A percentile compares a stretch with the other conserved stretches of the same genome.
These are phyloP conservation scores for Ophioninae sp. DNA, from an alignment of 2,888 invertebrate species.

Conservation along the genomic window DNA sequence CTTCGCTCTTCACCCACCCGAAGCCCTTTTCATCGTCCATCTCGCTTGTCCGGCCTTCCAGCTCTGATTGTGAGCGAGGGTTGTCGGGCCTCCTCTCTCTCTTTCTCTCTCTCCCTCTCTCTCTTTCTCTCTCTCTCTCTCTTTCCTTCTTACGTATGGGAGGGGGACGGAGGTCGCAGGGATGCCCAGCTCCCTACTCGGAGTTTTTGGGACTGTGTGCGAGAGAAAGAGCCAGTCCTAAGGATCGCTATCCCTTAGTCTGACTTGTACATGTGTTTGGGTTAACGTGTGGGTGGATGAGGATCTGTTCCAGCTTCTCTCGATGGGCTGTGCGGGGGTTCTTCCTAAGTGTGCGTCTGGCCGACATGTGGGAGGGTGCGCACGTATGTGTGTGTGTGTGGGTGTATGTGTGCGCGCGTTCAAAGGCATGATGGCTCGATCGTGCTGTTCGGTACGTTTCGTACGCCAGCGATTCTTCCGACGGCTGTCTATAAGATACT, in stretches of 20 bases:
- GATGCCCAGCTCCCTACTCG: no score
- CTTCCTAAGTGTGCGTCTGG: conserved; percentile 20
- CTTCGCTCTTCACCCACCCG: conserved; percentile 16
- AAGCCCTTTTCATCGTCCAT: conserved; percentile 30
- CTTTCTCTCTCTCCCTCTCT: conserved; percentile 43
- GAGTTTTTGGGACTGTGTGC: no score
- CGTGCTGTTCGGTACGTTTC: conserved; percentile 47
- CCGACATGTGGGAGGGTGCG: neutral
- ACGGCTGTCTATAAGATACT: conserved; percentile 33
- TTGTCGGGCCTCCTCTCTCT: conserved; percentile 40
- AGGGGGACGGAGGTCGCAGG: neutral
- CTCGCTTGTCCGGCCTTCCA: conserved; percentile 24
- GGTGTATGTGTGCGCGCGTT: neutral
- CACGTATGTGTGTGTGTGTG: conserved; percentile 11
- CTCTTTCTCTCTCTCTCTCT: conserved; percentile 39
- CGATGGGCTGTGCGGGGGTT: neutral
- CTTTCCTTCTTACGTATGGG: conserved; percentile 48
- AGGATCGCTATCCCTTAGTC: neutral
- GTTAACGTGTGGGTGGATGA: conserved; percentile 36
- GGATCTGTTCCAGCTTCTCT: neutral
- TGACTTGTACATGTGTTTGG: neutral
- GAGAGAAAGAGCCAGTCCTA: no score
- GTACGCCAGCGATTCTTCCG: conserved; percentile 22
- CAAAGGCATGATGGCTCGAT: conserved; percentile 26
- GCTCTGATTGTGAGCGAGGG: conserved; percentile 15